Evolutionary conservation across 2,113 vertebrate genomes (phyloP), one percentile per base, ranked within the genome.

Genomic region (Sciurus niger): DNA sequence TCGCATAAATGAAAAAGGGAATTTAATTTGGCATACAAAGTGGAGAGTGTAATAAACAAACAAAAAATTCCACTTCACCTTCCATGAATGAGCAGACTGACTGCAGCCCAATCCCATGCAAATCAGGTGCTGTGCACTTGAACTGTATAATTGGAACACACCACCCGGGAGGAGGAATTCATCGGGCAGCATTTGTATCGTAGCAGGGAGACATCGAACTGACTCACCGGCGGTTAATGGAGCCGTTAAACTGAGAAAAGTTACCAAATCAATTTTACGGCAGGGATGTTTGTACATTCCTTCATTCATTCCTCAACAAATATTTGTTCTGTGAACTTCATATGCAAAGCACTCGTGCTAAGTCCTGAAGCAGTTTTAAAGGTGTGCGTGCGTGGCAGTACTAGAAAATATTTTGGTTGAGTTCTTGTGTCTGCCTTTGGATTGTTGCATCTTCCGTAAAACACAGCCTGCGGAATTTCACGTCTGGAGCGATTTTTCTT

Each of bases 191-290:
- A 53, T 90, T 48, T 43, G 58, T 77, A 37, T 70, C 83, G 22
- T 74, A 12, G 22, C 24, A 55, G 48, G 72, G 48, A 95, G 72
- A 90, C 43, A 12, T 25, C 8, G 60, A 82, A 51, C 55, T 2
- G 90, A 77, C 40, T 51, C 30, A 22, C 34, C 32, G 48, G 60
- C 90, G 88, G 90, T 78, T 83, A 95, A 93, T 37, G 82, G 83
- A 87, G 84, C 90, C 46, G 76, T 77, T 90, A 95, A 90, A 90
- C 53, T 40, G 53, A 92, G 70, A 77, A 92, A 88, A 48, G 77
- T 40, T 68, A 60, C 85, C 91, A 89, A 95, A 89, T 97, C 82
- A 89, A 22, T 88, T 63, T 97, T 63, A 93, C 9, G 84, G 63
- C 46, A 30, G 30, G 68, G 76, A 82, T 95, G 82, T 73, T 96